These are phyloP conservation scores for Drosophila meridiana DNA, from an alignment of 2,888 invertebrate genomes.

Conservation along the genomic window DNA sequence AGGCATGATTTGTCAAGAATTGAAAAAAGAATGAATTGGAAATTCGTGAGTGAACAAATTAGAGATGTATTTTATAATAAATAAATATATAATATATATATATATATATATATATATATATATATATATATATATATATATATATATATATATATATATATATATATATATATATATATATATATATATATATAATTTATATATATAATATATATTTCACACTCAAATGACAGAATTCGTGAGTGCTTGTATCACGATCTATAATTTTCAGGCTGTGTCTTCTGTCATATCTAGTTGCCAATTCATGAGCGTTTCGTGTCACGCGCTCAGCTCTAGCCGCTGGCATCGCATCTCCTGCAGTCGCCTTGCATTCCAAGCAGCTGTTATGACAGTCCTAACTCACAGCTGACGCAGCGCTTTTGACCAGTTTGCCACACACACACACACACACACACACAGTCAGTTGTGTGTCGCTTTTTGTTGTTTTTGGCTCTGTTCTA, in stretches of 20 bases:
- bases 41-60: too few species aligned
- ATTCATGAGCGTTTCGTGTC: slow-evolving; percentile 6
- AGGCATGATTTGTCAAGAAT: too few species aligned
- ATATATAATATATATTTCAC: too few species aligned
- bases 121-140: too few species aligned
- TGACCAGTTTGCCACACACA: slow-evolving; percentile 36
- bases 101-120: too few species aligned
- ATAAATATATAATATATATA: too few species aligned
- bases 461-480: slow-evolving; percentile 12
- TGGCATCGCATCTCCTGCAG: slow-evolving; percentile 10
- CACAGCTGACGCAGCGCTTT: slow-evolving; percentile 52
- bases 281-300: not conserved
- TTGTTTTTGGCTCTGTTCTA: slow-evolving; percentile 55
- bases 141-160: too few species aligned
- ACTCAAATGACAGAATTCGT: not conserved
- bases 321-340: slow-evolving; percentile 12
- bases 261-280: not conserved
- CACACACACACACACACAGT: slow-evolving; percentile 12
- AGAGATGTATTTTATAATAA: too few species aligned
- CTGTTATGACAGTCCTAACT: slow-evolving; percentile 50
- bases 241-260: not conserved
- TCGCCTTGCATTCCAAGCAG: slow-evolving; percentile 20
- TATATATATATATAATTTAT: too few species aligned
- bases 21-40: too few species aligned
- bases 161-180: too few species aligned